These are phyloP conservation scores for Teleogryllus occipitalis DNA, from an alignment of 1,140 invertebrate genomes.

Conservation along the genomic window DNA sequence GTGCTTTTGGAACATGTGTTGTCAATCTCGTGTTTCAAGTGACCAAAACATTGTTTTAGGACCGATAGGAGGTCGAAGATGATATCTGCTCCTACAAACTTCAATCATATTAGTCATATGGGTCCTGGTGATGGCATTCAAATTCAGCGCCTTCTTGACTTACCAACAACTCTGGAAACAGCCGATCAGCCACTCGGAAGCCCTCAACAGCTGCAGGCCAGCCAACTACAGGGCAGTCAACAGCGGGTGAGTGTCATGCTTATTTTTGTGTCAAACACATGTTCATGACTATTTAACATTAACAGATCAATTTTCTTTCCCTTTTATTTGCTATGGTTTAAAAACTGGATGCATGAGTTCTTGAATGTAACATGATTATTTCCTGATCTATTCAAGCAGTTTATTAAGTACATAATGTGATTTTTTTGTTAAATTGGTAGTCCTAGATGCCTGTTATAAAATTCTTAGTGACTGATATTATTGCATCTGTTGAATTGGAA, in stretches of 20 bases:
- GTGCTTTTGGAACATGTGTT: background rate
- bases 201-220: conserved; percentile 33
- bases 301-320: no score
- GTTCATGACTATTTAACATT: no score
- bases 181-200: conserved; percentile 46
- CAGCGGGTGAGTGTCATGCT: conserved; percentile 32
- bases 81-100: conserved; percentile 96
- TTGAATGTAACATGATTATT: no score
- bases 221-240: conserved; percentile 26
- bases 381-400: no score
- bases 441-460: no score
- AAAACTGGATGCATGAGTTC: no score
- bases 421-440: no score
- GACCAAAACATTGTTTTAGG: conserved; percentile 34
- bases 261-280: no score
- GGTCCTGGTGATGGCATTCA: conserved; percentile 93
- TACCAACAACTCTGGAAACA: conserved; percentile 78
- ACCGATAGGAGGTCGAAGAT: conserved; percentile 84
- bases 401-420: no score
- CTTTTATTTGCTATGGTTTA: no score
- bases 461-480: no score
- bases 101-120: conserved; percentile 98
- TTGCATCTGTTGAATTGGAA: no score
- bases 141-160: conserved; percentile 83
- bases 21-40: background rate